Base-by-base conservation (phyloP, 2,113 vertebrate genomes). In the Odontophorus gujanensis region DNA sequence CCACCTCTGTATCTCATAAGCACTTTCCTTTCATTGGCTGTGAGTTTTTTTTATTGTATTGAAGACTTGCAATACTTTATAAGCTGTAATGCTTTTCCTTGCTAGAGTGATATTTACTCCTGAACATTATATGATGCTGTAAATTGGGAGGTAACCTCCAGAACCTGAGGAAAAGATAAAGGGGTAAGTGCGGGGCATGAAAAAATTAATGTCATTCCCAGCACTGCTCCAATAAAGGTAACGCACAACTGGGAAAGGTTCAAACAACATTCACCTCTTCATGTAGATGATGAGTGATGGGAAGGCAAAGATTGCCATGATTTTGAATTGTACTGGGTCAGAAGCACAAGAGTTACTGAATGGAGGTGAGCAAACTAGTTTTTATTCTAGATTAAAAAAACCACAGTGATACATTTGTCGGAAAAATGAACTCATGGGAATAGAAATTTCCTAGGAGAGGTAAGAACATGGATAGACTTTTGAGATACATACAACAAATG, bases 21-120 rank as follows among this genome's bases (percentile, higher is more conserved):
- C n/a, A n/a, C 57, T 5, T 28, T 65, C 7, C 47, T 71, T 43
- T 81, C 30, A 22, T 45, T n/a, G 30, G 42, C 32, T 67, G 30
- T 67, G 42, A 67, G 55, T 24, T 58, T 18, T 38, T 38, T 4
- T 81, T n/a, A 24, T 34, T 67, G 38, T 25, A 11, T 15, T 42
- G 11, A 63, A 55, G 2, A 11, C 26, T 22, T 0, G 0, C 6
- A 8, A 2, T 9, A 71, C 38, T 9, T 89, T 63, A 2, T 5
- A 36, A 53, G 3, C 2, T 45, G 18, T 32, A 61, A n/a, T 0
- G 5, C 17, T 65, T 45, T 30, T 42, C 38, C 28, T 74, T 59
- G 25, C 32, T 21, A 47, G 34, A 16, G 19, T 34, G 36, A 53
- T 66, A 50, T 38, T 48, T 13, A 14, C 25, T 67, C 10, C 13